These are phyloP conservation scores for Xenopus borealis DNA, from an alignment of 2,113 vertebrate species.

Conservation along the genomic window DNA sequence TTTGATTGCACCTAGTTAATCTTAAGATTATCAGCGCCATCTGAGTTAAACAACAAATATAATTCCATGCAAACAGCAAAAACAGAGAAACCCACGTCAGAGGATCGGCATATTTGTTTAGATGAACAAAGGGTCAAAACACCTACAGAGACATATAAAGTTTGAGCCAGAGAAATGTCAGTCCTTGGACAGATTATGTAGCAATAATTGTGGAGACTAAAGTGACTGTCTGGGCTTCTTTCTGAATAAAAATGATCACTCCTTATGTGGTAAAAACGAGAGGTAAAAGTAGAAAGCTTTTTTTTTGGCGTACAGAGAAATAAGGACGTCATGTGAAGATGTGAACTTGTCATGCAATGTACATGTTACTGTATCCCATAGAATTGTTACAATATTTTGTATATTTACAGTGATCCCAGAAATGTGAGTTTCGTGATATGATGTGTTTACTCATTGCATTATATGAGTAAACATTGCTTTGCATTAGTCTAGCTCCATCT, in stretches of 20 bases:
- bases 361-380: too few species aligned
- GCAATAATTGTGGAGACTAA: neutral
- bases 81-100: constrained; percentile 42
- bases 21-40: neutral
- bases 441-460: too few species aligned
- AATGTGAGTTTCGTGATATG: too few species aligned
- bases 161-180: constrained; percentile 51
- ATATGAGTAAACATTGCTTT: too few species aligned
- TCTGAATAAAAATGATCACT: neutral
- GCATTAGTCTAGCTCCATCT: too few species aligned
- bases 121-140: constrained; percentile 52
- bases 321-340: too few species aligned
- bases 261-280: neutral
- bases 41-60: neutral
- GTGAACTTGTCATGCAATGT: too few species aligned
- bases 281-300: neutral
- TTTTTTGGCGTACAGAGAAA: neutral
- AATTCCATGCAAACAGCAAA: constrained; percentile 40
- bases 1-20: constrained; percentile 22
- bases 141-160: constrained; percentile 44
- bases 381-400: too few species aligned
- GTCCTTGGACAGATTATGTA: constrained; percentile 23
- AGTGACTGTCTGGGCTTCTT: neutral
- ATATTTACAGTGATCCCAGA: too few species aligned
- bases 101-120: constrained; percentile 51